Conservation (phyloP, 2,797 vertebrate genomes). For the Telmatherina bonti region DNA sequence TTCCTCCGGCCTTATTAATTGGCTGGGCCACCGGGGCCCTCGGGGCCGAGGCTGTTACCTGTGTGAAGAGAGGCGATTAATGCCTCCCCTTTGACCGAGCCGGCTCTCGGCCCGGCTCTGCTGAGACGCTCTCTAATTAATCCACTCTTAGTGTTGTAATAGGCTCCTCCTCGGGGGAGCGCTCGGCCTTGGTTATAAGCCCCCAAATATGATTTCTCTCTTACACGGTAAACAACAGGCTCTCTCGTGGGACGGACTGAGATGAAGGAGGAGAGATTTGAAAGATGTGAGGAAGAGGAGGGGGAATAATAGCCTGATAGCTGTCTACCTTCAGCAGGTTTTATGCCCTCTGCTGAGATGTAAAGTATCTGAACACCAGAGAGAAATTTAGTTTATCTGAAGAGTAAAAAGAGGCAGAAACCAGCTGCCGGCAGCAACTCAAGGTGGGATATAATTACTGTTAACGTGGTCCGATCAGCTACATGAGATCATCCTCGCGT, state of each 20-base stretch:
- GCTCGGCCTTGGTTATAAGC: conserved; percentile 66
- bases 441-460: conserved; percentile 21
- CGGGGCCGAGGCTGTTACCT: conserved; percentile 78
- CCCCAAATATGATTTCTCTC: conserved; percentile 93
- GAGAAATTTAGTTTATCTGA: conserved; percentile 19
- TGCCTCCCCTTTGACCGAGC: conserved; percentile 85
- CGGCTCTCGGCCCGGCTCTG: conserved; percentile 82
- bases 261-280: conserved; percentile 56
- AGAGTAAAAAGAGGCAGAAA: conserved; percentile 12
- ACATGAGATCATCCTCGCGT: too few species aligned
- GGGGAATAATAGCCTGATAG: conserved; percentile 40
- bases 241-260: conserved; percentile 71
- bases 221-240: conserved; percentile 92
- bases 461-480: conserved; percentile 2
- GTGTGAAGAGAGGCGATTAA: conserved; percentile 82
- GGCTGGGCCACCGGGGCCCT: conserved; percentile 72
- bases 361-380: conserved; percentile 26
- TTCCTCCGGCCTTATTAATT: conserved; percentile 83
- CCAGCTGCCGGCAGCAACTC: neutral
- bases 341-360: conserved; percentile 33
- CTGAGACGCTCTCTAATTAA: conserved; percentile 94
- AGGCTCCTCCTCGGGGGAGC: conserved; percentile 88
- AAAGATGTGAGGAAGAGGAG: conserved; percentile 46
- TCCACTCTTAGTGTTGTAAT: conserved; percentile 96
- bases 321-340: conserved; percentile 21